Base-by-base conservation (phyloP, 2,888 invertebrate genomes). In the Tenthredo scrophulariae region DNA sequence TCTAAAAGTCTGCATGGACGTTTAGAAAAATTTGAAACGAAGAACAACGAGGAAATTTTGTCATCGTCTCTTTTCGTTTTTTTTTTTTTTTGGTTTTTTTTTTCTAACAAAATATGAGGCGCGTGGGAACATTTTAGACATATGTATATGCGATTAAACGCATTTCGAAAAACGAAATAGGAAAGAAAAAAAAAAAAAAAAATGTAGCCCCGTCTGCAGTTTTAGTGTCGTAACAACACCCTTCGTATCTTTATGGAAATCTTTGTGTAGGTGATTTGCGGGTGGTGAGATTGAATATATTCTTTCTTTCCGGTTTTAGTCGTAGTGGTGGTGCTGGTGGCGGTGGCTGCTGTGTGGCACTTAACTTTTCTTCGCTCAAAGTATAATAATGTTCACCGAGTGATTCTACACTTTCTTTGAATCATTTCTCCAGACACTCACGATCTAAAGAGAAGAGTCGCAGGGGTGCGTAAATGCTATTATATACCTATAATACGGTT, bases 401-500 rank as follows among this genome's bases (percentile, higher is more conserved):
- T 67, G 67, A 67, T 67, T 67, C 67, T 67, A 67, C 33, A 67
- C 67, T 67, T 67, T 67, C 67, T 67, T 33, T 67, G 67, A 67
- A 67, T 67, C 67, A 67, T 67, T 67, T 67, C 33, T 67, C 33
- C 33, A 67, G 67, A 67, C 67, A 33, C 67, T 67, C 67, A 33
- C 62, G 62, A 10, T 62, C 22, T 62, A 26, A 62, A 62, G 62
- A 26, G 26, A 26, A 62, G 62, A 26, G 3, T 62, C 54, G n/a
- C n/a, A n/a, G 54, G 54, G 62, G 62, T 62, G n/a, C n/a, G 62
- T n/a, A 54, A n/a, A 54, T n/a, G 54, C n/a, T 54, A 54, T 54
- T 50, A 50, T 54, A 54, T 54, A 54, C 54, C 0, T 54, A 54
- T 54, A 54, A 13, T 54, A 54, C n/a, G n/a, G n/a, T 54, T 54